Percentiles rank a stretch among this genome's conserved stretches.
phyloP scores from a whole-genome alignment of 2,113 vertebrate genomes.

The Heliornis fulica region DNA sequence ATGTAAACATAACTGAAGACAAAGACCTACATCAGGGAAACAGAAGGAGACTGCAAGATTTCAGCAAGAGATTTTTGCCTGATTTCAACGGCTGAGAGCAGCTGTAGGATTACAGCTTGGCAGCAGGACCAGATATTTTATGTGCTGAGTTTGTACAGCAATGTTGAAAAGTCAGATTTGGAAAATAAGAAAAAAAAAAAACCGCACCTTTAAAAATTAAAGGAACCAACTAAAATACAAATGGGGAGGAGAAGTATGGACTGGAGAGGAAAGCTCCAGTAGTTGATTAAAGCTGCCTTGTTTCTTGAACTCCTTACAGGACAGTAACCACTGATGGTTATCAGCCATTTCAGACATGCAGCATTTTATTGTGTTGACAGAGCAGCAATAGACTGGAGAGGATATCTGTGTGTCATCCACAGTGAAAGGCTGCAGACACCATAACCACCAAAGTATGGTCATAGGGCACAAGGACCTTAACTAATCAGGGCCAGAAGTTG shows the following conservation, averaged over 20 bases:
- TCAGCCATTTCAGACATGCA: slow-evolving; percentile 28
- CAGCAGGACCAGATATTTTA: background rate
- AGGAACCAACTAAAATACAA: background rate
- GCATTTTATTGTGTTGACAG: slow-evolving; percentile 39
- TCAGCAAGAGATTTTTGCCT: background rate
- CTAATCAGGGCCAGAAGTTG: background rate
- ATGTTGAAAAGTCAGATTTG: background rate
- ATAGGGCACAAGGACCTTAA: background rate
- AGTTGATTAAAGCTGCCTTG: background rate
- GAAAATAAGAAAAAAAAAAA: background rate
- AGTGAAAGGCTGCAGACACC: slow-evolving; percentile 21
- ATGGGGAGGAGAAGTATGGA: background rate
- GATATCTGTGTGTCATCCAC: slow-evolving; percentile 18
- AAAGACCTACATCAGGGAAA: background rate
- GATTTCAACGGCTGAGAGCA: background rate
- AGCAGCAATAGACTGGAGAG: slow-evolving; percentile 25
- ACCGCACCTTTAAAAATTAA: background rate
- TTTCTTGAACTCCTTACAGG: background rate
- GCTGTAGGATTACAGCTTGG: background rate
- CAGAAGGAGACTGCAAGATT: background rate
- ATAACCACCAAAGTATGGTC: background rate
- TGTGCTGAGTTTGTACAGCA: background rate
- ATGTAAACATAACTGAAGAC: background rate
- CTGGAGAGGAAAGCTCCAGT: background rate
- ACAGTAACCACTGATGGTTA: background rate